Evolutionary conservation across 2,113 vertebrate species (phyloP), one percentile per base, ranked within the genome.

Genomic region (Halichoeres trimaculatus): DNA sequence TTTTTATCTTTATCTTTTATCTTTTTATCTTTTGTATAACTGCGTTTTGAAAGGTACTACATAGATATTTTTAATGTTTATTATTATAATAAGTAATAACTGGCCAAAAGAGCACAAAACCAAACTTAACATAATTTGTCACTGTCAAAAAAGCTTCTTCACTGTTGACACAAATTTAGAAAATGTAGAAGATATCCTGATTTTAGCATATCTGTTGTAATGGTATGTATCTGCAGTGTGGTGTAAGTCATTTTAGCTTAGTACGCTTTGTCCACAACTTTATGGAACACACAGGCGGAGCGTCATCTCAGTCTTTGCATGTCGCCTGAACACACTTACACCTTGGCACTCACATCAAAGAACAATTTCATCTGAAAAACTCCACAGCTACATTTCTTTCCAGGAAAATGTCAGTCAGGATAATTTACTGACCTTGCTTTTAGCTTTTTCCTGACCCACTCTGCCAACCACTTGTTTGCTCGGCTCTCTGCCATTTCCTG

Each of bases 401-500:
- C 14, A 58, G 47, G n/a, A 66, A 69, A 66, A 61, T 17, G 8
- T 43, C 10, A 19, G 16, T 55, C 7, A 36, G 35, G 23, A 40
- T 48, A 36, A 19, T 45, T 16, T 3, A 8, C 34, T 40, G 58
- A 45, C 20, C 30, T 36, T 16, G 30, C 45, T 30, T 22, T 67
- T 48, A 60, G n/a, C n/a, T 23, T 59, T 22, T 53, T 63, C 43
- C 64, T 38, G n/a, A 70, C 14, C 53, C n/a, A 2, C 4, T 61
- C 62, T 16, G 30, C 22, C 20, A 63, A 9, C 22, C 14, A 40
- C 16, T 62, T 50, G 48, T 55, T 67, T 10, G 30, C 38, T 59
- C n/a, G 11, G 62, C 26, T 76, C 14, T 45, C 41, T 67, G 55
- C 38, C 30, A 16, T 59, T 14, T 70, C 10, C 41, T 26, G 40